These are phyloP conservation scores for Stegodyphus mimosarum DNA, from an alignment of 1,140 invertebrate species.

Conservation along the genomic window DNA sequence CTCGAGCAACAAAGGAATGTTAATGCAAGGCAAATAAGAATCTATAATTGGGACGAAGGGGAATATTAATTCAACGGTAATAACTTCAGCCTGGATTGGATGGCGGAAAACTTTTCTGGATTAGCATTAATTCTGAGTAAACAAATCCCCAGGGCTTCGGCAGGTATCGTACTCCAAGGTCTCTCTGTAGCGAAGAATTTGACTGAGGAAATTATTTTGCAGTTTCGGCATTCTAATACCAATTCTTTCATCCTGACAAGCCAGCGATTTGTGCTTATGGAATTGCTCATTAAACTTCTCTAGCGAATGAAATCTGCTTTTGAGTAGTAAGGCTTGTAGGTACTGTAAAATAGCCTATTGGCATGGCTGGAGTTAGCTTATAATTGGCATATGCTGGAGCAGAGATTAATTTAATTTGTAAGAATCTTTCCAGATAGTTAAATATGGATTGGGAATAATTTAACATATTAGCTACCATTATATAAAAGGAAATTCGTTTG, in stretches of 20 bases:
- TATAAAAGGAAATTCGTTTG: no score
- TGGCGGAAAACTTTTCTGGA: conserved; percentile 21
- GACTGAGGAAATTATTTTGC: conserved; percentile 11
- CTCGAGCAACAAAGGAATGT: conserved; percentile 36
- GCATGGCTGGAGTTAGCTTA: no score
- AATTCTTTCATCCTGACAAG: conserved; percentile 4
- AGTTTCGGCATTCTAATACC: conserved; percentile 1
- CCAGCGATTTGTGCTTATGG: no score
- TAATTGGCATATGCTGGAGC: no score
- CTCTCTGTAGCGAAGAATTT: neutral
- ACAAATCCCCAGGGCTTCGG: conserved; percentile 10
- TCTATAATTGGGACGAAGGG: conserved; percentile 30
- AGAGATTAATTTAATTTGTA: no score
- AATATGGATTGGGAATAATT: no score
- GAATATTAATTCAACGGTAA: conserved; percentile 50
- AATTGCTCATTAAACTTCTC: no score
- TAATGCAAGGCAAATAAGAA: conserved; percentile 24
- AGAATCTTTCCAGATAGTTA: no score
- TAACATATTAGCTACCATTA: no score
- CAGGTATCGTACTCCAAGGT: neutral
- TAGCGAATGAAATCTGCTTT: no score
- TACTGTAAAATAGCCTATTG: no score
- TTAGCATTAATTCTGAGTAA: conserved; percentile 34
- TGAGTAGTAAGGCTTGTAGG: no score
- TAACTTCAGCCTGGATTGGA: conserved; percentile 24